These are phyloP conservation scores for Aphelinus atriplicis DNA, from an alignment of 1,140 invertebrate genomes.

Conservation along the genomic window DNA sequence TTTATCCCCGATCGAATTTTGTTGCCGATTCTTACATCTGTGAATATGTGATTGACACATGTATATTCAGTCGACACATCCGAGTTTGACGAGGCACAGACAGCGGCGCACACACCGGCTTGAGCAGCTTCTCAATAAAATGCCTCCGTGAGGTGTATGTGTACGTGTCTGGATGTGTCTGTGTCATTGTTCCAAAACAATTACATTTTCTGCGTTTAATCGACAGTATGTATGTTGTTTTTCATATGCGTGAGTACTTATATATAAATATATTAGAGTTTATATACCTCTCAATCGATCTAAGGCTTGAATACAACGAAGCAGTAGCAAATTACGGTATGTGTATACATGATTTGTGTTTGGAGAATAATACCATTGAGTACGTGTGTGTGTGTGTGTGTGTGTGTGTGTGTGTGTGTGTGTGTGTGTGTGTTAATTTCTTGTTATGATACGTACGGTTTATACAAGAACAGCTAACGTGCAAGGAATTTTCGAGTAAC, in stretches of 20 bases:
- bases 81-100: too few species aligned
- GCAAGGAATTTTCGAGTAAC: slow-evolving; percentile 50
- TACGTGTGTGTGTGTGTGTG: slow-evolving; percentile 38
- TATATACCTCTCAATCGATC: slow-evolving; percentile 44
- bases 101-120: neutral
- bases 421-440: slow-evolving; percentile 44
- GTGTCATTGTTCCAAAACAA: neutral
- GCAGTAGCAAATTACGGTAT: slow-evolving; percentile 53
- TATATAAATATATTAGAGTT: slow-evolving; percentile 31
- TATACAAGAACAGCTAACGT: slow-evolving; percentile 62
- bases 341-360: too few species aligned
- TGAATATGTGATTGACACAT: too few species aligned
- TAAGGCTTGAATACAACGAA: slow-evolving; percentile 59
- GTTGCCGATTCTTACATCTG: too few species aligned
- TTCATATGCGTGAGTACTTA: slow-evolving; percentile 40
- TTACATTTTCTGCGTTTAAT: neutral
- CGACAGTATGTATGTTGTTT: slow-evolving; percentile 42
- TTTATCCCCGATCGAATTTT: too few species aligned
- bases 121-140: slow-evolving; percentile 65
- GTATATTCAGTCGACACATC: too few species aligned
- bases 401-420: slow-evolving; percentile 44
- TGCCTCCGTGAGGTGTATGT: slow-evolving; percentile 56
- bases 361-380: too few species aligned
- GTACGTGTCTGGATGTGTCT: neutral
- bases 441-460: slow-evolving; percentile 46